Evolutionary conservation across 2,888 invertebrate genomes (phyloP).

Genomic region (Linnaemya tessellans): DNA sequence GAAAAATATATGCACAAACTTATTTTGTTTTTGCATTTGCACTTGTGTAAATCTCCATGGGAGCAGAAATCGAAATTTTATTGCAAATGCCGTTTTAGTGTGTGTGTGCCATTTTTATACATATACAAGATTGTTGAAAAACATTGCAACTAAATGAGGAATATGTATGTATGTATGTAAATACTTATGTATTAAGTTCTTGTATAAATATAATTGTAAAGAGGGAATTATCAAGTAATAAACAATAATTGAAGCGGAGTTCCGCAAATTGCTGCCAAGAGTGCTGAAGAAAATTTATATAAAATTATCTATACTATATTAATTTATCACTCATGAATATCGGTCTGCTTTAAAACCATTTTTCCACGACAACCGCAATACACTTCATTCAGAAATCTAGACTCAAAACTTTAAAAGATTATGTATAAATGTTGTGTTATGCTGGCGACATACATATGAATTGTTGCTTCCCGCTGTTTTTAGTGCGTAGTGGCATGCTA

Average conservation of each 20-base stretch:
- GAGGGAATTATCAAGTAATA: slow-evolving; percentile 55
- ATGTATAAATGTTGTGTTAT: no score
- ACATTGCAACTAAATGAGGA: neutral
- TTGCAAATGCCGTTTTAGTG: slow-evolving; percentile 3
- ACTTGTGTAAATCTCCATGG: slow-evolving; percentile 43
- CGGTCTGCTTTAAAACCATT: no score
- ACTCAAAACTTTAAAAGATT: no score
- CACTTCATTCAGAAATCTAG: no score
- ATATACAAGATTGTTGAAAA: slow-evolving; percentile 17
- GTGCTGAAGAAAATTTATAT: neutral
- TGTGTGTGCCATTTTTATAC: neutral
- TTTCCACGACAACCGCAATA: no score
- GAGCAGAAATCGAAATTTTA: slow-evolving; percentile 48
- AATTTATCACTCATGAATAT: no score
- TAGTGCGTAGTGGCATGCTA: no score
- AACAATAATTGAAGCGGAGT: slow-evolving; percentile 62
- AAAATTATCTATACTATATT: neutral
- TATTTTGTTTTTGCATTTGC: slow-evolving; percentile 3
- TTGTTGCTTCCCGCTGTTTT: no score
- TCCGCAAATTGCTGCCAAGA: slow-evolving; percentile 51
- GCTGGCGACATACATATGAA: no score
- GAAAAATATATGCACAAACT: slow-evolving; percentile 9
- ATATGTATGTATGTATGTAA: neutral
- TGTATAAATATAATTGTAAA: slow-evolving; percentile 9
- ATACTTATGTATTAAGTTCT: neutral